A percentile compares a stretch with the other conserved stretches of the same genome.
Conservation (phyloP, 2,113 vertebrate species). For the Nothobranchius kuhntae region DNA sequence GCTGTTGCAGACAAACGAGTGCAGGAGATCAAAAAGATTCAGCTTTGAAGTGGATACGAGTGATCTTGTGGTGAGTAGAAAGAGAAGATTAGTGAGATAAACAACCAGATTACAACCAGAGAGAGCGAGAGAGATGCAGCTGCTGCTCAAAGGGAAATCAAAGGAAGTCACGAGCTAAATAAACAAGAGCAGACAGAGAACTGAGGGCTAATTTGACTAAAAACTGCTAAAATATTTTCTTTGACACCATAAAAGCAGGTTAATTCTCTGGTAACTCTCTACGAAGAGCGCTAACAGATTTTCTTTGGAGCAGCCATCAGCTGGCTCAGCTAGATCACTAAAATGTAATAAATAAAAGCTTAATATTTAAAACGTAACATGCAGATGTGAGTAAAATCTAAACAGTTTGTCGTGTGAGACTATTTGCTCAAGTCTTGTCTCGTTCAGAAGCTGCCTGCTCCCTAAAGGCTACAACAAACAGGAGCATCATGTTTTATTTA, state of each 20-base stretch:
- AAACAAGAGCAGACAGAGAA: neutral
- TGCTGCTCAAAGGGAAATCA: slow-evolving; percentile 34
- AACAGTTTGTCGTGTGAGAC: neutral
- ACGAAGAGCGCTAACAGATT: slow-evolving; percentile 1
- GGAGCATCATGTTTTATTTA: slow-evolving; percentile 1
- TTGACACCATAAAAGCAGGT: neutral
- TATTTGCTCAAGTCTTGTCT: neutral
- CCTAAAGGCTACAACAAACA: neutral
- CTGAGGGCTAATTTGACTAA: slow-evolving; percentile 3
- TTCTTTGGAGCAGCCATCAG: neutral
- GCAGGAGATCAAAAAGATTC: slow-evolving; percentile 8
- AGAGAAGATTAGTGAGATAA: slow-evolving; percentile 66
- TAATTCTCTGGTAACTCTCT: neutral
- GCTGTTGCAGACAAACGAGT: slow-evolving; percentile 17
- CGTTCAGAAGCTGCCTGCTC: neutral
- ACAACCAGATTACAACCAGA: slow-evolving; percentile 59
- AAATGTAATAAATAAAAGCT: neutral
- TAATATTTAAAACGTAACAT: neutral
- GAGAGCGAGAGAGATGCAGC: slow-evolving; percentile 43
- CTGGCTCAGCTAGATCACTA: neutral
- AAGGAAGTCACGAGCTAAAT: slow-evolving; percentile 20
- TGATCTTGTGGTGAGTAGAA: slow-evolving; percentile 56
- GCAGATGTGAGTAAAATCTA: neutral
- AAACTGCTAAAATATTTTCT: slow-evolving; percentile 10
- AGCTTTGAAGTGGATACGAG: slow-evolving; percentile 37